These are phyloP conservation scores for Halyomorpha halys DNA, from an alignment of 1,140 invertebrate species.

Conservation along the genomic window DNA sequence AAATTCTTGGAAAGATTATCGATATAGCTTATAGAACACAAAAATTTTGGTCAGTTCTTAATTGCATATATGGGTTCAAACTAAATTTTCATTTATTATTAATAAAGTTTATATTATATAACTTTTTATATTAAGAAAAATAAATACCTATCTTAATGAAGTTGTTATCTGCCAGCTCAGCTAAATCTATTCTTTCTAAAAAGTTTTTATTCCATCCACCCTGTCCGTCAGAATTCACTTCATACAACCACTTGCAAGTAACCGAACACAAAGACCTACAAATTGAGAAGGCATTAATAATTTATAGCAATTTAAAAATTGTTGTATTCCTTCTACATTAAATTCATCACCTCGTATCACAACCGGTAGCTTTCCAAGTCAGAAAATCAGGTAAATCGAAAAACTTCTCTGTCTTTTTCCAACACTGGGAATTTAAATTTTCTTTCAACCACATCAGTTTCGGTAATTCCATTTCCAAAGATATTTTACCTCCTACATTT, in stretches of 20 bases:
- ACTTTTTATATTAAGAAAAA: too few relatives aligned
- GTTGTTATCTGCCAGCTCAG: constrained; percentile 57
- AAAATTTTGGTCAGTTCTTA: too few relatives aligned
- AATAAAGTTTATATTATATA: too few relatives aligned
- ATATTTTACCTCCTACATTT: constrained; percentile 84
- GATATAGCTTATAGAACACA: too few relatives aligned
- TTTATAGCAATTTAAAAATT: not conserved
- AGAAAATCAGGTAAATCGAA: constrained; percentile 92
- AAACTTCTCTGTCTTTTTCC: constrained; percentile 57
- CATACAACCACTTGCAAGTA: constrained; percentile 92
- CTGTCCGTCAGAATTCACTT: constrained; percentile 43
- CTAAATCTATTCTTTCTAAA: constrained; percentile 61
- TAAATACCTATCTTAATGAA: constrained; percentile 62
- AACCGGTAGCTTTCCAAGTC: constrained; percentile 81
- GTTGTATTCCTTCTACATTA: not conserved
- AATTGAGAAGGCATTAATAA: too few relatives aligned
- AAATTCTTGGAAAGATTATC: too few relatives aligned
- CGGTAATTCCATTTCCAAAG: constrained; percentile 89
- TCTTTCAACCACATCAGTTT: constrained; percentile 92
- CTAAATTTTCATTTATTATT: too few relatives aligned
- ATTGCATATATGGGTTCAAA: too few relatives aligned
- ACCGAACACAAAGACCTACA: constrained; percentile 78
- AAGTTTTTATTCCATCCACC: constrained; percentile 66
- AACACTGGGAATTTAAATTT: constrained; percentile 55
- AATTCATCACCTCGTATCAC: constrained; percentile 46